These are phyloP conservation scores for Embiotoca jacksoni DNA, from an alignment of 2,113 vertebrate genomes.

Conservation along the genomic window DNA sequence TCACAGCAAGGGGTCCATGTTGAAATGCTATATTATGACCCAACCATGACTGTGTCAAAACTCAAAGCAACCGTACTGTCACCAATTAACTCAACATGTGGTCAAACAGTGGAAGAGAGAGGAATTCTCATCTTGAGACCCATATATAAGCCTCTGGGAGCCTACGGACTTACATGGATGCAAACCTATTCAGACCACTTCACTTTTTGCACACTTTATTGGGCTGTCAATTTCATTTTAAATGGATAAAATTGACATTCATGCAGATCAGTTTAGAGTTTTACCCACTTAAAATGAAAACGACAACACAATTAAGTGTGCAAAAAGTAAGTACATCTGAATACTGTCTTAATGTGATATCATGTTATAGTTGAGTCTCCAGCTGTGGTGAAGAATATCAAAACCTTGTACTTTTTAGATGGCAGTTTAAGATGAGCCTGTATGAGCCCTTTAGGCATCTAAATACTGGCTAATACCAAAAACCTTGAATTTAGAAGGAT, in stretches of 20 bases:
- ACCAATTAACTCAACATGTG: slow-evolving; percentile 47
- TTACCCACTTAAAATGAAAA: not conserved
- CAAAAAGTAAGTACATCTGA: not conserved
- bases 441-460: too few relatives aligned
- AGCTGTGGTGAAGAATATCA: too few relatives aligned
- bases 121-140: not conserved
- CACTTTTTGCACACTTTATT: not conserved
- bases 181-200: not conserved
- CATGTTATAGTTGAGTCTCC: not conserved
- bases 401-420: too few relatives aligned
- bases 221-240: not conserved
- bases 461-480: not conserved
- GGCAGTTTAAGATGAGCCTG: too few relatives aligned
- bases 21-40: slow-evolving; percentile 36
- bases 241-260: not conserved
- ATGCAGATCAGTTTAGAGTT: not conserved
- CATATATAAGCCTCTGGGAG: too few relatives aligned
- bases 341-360: not conserved
- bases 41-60: slow-evolving; percentile 28
- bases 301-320: not conserved
- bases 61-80: slow-evolving; percentile 15
- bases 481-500: not conserved
- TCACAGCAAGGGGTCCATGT: slow-evolving; percentile 19
- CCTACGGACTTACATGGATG: too few relatives aligned
- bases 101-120: slow-evolving; percentile 14